These are phyloP conservation scores for Phallusia fumigata DNA, from an alignment of 23 tunicate genomes.

Conservation along the genomic window DNA sequence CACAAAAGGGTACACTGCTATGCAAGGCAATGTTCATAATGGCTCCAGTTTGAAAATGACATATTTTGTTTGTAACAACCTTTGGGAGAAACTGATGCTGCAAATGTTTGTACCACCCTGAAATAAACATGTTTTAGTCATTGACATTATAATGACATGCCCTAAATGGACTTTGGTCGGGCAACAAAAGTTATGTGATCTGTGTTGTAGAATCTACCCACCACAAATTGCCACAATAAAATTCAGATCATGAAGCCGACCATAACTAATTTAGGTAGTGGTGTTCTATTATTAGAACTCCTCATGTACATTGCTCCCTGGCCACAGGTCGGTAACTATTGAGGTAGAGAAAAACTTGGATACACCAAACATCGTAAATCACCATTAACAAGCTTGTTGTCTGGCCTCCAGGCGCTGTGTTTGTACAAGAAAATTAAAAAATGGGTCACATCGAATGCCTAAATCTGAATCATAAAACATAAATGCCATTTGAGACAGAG, in stretches of 20 bases:
- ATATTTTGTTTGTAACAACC: neutral
- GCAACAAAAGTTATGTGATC: too few relatives aligned
- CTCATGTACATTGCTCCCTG: constrained; percentile 23
- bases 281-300: neutral
- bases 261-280: neutral
- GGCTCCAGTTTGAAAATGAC: neutral
- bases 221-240: constrained; percentile 4
- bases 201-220: too few relatives aligned
- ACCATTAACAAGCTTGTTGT: neutral
- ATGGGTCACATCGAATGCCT: neutral
- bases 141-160: too few relatives aligned
- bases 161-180: too few relatives aligned
- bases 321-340: constrained; percentile 9
- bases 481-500: neutral
- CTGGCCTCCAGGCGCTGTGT: neutral
- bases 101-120: neutral
- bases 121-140: neutral
- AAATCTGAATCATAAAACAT: constrained; percentile 1
- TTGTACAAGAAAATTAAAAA: neutral
- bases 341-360: neutral
- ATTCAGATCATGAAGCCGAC: neutral
- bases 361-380: constrained; percentile 31
- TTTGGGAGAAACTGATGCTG: neutral
- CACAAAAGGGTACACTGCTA: too few relatives aligned
- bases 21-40: neutral